A percentile compares a stretch with the other conserved stretches of the same genome.
phyloP scores from a whole-genome alignment of 2,797 vertebrate species.

The Anguilla obscura region DNA sequence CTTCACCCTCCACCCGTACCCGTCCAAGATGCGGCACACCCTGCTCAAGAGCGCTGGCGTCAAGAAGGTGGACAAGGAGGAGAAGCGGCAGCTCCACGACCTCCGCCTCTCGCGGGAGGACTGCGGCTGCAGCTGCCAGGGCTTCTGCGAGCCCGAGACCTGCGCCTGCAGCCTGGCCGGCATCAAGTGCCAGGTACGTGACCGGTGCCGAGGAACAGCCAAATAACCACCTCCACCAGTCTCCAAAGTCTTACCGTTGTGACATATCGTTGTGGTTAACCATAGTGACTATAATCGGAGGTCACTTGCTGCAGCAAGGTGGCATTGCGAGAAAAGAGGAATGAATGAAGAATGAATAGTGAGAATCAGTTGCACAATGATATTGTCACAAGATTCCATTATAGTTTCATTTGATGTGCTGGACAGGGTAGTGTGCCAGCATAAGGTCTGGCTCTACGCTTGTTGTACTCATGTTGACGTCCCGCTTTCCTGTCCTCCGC shows the following conservation, averaged over 20 bases:
- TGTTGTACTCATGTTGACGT: too few species aligned
- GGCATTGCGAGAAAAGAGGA: not conserved
- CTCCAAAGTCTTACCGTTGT: not conserved
- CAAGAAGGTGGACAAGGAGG: conserved; percentile 92
- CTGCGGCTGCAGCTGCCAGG: conserved; percentile 90
- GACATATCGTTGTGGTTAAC: not conserved
- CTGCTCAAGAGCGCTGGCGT: conserved; percentile 87
- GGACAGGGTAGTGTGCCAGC: not conserved
- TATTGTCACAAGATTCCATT: not conserved
- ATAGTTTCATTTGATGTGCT: not conserved
- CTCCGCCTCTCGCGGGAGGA: conserved; percentile 89
- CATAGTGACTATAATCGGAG: not conserved
- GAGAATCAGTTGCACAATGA: not conserved
- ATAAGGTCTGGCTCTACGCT: not conserved
- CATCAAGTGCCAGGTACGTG: conserved; percentile 92
- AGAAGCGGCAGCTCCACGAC: conserved; percentile 89
- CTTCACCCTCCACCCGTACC: conserved; percentile 88
- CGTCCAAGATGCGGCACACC: conserved; percentile 80
- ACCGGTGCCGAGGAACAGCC: not conserved
- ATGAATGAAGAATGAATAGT: not conserved
- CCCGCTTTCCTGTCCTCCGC: conserved; percentile 23
- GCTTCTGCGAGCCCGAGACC: conserved; percentile 92
- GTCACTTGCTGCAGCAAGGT: not conserved
- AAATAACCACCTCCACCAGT: not conserved
- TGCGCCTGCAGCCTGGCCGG: conserved; percentile 93